phyloP scores from a whole-genome alignment of 2,888 invertebrate genomes.

The Dioctria rufipes region DNA sequence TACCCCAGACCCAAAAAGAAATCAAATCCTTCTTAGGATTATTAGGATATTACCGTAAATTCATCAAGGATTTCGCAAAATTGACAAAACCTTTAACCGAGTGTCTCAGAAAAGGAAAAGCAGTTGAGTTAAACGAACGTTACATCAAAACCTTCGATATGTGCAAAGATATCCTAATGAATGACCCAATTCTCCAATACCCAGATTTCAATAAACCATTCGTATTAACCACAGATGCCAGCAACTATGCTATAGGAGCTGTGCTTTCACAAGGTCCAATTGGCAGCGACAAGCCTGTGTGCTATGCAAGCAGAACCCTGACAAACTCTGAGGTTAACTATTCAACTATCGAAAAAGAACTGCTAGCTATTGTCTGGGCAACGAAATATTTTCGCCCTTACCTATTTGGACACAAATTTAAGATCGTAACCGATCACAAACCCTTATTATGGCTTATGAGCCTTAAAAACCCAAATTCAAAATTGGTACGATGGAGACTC shows the following conservation, averaged over 20 bases:
- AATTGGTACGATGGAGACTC: slow-evolving; percentile 56
- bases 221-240: slow-evolving; percentile 54
- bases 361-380: slow-evolving; percentile 52
- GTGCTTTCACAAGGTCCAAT: slow-evolving; percentile 50
- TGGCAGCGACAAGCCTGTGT: slow-evolving; percentile 53
- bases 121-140: no score
- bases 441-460: slow-evolving; percentile 46
- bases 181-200: neutral
- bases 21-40: no score
- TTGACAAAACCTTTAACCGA: no score
- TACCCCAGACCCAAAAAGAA: no score
- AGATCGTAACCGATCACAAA: slow-evolving; percentile 55
- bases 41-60: no score
- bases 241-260: slow-evolving; percentile 48
- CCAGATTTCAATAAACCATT: slow-evolving; percentile 43
- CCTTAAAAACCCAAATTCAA: slow-evolving; percentile 40
- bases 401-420: slow-evolving; percentile 47
- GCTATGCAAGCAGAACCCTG: slow-evolving; percentile 53
- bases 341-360: slow-evolving; percentile 52
- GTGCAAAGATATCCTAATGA: no score
- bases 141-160: no score
- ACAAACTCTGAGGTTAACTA: slow-evolving; percentile 46
- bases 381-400: slow-evolving; percentile 54
- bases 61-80: no score
- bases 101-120: no score